A percentile compares a stretch with the other conserved stretches of the same genome.
phyloP scores from a whole-genome alignment of 2,113 vertebrate genomes.

The Cynopterus brachyotis region DNA sequence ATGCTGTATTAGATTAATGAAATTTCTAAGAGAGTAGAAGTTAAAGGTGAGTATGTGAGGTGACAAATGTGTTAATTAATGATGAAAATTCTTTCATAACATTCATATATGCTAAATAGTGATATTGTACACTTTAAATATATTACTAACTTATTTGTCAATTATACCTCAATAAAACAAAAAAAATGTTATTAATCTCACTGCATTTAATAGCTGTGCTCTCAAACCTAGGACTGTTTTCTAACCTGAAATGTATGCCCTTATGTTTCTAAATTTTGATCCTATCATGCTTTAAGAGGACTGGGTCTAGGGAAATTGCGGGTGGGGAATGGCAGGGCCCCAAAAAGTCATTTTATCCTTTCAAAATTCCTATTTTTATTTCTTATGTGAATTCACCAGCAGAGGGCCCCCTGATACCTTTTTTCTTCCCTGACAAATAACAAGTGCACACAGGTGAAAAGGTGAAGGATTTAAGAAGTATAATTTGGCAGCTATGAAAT shows the following conservation, averaged over 20 bases:
- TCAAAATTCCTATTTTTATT: neutral
- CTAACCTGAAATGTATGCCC: neutral
- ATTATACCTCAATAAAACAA: neutral
- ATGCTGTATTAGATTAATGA: neutral
- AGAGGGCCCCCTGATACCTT: constrained; percentile 31
- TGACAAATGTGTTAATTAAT: neutral
- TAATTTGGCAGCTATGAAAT: too few species aligned
- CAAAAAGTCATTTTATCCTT: neutral
- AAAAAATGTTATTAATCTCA: neutral
- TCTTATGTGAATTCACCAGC: neutral
- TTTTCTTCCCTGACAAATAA: neutral
- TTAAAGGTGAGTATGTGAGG: neutral
- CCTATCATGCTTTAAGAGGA: neutral
- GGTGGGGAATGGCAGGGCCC: fast-evolving
- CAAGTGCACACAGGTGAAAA: neutral
- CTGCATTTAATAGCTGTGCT: neutral
- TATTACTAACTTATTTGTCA: neutral
- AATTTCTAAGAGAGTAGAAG: neutral
- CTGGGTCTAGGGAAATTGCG: neutral
- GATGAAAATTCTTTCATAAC: neutral
- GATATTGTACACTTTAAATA: neutral
- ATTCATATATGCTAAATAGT: neutral
- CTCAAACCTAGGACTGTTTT: neutral
- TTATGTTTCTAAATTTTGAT: neutral
- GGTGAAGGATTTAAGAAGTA: too few species aligned